A percentile compares a stretch with the other conserved stretches of the same genome.
Evolutionary conservation across 2,888 invertebrate species (phyloP).

Genomic region (Mamestra brassicae): DNA sequence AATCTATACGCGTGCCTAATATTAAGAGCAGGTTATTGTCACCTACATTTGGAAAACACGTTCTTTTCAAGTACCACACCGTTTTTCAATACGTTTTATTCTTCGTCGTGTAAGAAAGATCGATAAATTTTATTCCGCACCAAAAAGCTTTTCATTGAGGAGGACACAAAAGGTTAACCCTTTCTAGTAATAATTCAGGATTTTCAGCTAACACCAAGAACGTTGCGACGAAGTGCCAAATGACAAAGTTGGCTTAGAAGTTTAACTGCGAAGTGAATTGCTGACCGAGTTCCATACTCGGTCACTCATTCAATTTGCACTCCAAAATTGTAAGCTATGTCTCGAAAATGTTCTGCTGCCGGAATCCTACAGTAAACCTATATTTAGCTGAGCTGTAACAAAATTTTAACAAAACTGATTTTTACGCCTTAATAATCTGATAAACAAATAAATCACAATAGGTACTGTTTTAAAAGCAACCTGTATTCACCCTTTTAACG

Average conservation of each 20-base stretch:
- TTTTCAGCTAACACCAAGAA: conserved; percentile 50
- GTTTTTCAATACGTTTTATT: conserved; percentile 2
- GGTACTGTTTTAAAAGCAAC: not conserved
- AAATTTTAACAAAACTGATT: too few relatives aligned
- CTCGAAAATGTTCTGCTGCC: not conserved
- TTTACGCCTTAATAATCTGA: not conserved
- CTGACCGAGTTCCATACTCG: conserved; percentile 58
- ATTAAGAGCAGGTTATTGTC: conserved; percentile 42
- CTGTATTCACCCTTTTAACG: not conserved
- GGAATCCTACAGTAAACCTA: not conserved
- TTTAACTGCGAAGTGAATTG: conserved; percentile 64
- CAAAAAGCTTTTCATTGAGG: conserved; percentile 41
- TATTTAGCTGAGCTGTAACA: not conserved
- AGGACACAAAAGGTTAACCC: conserved; percentile 52
- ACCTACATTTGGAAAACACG: conserved; percentile 20
- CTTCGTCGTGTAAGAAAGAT: conserved; percentile 5
- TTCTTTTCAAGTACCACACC: conserved; percentile 1
- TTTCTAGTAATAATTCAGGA: conserved; percentile 65
- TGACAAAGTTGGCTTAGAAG: conserved; percentile 75
- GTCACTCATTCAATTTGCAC: conserved; percentile 64
- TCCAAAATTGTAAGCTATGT: conserved; percentile 56
- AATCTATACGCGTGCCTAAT: conserved; percentile 68
- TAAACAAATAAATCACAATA: not conserved
- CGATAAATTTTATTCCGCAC: conserved; percentile 29
- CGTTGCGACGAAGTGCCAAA: conserved; percentile 69